Base-by-base conservation (phyloP, 92 coral and sea anemone species). In the Actinostola sp. region DNA sequence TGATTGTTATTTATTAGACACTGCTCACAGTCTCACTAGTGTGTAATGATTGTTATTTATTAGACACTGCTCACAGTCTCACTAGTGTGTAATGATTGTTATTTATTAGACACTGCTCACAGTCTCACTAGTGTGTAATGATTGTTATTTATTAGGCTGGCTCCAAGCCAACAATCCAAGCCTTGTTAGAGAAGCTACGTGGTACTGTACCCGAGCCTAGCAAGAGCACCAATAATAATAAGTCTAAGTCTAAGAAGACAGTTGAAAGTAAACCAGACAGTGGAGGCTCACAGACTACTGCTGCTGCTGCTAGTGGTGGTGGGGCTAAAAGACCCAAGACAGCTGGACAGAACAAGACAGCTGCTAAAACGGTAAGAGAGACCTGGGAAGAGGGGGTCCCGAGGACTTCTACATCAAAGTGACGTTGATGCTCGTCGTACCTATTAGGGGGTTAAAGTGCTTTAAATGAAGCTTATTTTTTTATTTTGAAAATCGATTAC, bases 181-280 rank as follows among this genome's bases (percentile, higher is more conserved):
- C 89, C 23, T 62, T 93, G 7, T 63, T 93, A 57, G 98, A 93
- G 68, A 93, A 93, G 74, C 87, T 86, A 49, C 81, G 94, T 42
- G 93, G 88, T 3, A 82, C 92, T 0, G 84, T 89, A 0, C 93
- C 98, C 20, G 91, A 93, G 30, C 87, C 91, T n/a, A 55, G 52
- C 12, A 75, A 75, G 55, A 43, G 39, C 46, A n/a, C n/a, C n/a
- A n/a, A n/a, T n/a, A n/a, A n/a, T n/a, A n/a, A n/a, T n/a, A n/a
- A n/a, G n/a, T 33, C 72, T 14, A 56, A 78, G n/a, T 54, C 86
- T 0, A 71, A 67, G 14, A 64, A 82, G 48, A 84, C 72, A 58
- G 82, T 86, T 5, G 56, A 88, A 8, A 62, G 70, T 45, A 91
- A 91, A 72, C 53, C 89, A 41, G 88, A 79, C 11, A 70, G 49